Conservation (phyloP, 30 jellyfish, hydroid and myxozoan genomes). For the Hydra vulgaris region DNA sequence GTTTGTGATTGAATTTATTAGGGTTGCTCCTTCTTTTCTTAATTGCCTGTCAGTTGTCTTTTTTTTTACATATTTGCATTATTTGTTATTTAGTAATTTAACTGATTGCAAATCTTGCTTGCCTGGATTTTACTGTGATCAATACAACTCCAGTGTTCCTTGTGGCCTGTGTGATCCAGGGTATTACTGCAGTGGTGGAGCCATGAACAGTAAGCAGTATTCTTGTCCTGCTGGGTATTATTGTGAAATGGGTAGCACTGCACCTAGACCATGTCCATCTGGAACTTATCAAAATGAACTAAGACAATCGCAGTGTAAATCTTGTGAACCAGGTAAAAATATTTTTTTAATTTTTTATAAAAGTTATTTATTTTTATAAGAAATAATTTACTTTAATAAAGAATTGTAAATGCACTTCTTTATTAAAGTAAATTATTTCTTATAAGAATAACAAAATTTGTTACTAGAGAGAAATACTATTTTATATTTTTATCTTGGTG, state of each 20-base stretch:
- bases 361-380: not conserved
- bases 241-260: constrained; percentile 56
- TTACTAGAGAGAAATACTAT: no score
- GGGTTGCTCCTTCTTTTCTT: no score
- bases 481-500: no score
- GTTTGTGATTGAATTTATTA: no score
- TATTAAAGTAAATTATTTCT: no score
- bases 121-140: constrained; percentile 89
- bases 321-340: constrained; percentile 51
- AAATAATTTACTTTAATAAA: no score
- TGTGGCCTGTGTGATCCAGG: constrained; percentile 65
- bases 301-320: constrained; percentile 78
- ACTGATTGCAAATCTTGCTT: constrained; percentile 81
- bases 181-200: constrained; percentile 69
- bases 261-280: constrained; percentile 63
- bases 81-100: constrained; percentile 44
- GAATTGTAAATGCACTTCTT: no score
- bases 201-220: constrained; percentile 41
- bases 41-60: no score
- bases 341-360: not conserved
- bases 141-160: constrained; percentile 58
- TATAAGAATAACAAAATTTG: no score
- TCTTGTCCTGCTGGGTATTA: constrained; percentile 69
- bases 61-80: no score
- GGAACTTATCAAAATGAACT: constrained; percentile 76